These are phyloP conservation scores for Melolontha melolontha DNA, from an alignment of 2,888 invertebrate species.

Conservation along the genomic window DNA sequence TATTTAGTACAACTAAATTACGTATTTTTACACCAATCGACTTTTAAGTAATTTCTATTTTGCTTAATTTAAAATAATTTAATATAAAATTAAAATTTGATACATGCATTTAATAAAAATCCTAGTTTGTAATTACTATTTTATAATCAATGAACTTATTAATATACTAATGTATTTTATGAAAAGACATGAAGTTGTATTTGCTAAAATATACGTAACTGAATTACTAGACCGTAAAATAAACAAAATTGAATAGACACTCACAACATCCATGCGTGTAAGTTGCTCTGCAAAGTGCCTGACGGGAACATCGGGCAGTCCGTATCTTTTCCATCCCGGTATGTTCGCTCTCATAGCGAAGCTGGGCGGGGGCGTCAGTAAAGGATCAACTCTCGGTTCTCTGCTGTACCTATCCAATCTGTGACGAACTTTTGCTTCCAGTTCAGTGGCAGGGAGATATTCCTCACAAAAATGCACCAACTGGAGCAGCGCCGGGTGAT, in stretches of 20 bases:
- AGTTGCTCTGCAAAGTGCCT: slow-evolving; percentile 97
- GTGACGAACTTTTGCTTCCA: slow-evolving; percentile 83
- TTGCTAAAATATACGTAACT: not conserved
- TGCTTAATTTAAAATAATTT: too few species aligned
- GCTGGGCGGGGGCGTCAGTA: slow-evolving; percentile 62
- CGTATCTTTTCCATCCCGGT: slow-evolving; percentile 70
- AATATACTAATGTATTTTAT: too few species aligned
- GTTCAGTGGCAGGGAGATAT: slow-evolving; percentile 85
- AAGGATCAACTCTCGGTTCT: slow-evolving; percentile 72
- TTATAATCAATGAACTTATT: too few species aligned
- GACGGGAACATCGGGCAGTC: slow-evolving; percentile 87
- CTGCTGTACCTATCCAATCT: slow-evolving; percentile 74
- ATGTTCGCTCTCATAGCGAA: slow-evolving; percentile 64
- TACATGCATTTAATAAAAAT: too few species aligned
- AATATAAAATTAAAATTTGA: too few species aligned
- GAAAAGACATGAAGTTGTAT: too few species aligned
- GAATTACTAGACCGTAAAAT: not conserved
- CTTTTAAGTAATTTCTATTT: too few species aligned
- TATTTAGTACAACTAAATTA: too few species aligned
- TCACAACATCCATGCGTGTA: slow-evolving; percentile 94
- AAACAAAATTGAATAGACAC: slow-evolving; percentile 49
- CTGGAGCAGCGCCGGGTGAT: slow-evolving; percentile 81
- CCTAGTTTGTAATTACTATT: too few species aligned
- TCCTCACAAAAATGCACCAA: slow-evolving; percentile 88
- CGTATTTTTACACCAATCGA: too few species aligned